Evolutionary conservation across 2,797 vertebrate genomes (phyloP), one percentile per base, ranked within the genome.

Genomic region (Hydrolagus colliei): DNA sequence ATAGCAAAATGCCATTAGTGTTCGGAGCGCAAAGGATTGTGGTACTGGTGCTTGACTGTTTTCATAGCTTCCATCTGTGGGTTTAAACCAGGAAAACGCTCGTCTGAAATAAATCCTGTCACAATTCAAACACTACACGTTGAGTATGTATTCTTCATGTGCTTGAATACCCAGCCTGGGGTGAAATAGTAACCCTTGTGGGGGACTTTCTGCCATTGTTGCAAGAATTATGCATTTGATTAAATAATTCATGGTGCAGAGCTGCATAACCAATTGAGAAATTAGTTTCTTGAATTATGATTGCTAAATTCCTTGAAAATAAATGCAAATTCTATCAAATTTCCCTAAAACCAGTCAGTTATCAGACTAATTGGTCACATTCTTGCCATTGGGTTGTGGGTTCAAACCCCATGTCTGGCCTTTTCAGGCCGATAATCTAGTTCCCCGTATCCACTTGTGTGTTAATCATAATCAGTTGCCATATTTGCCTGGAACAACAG

Each of bases 81-180:
- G 32, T 35, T 84, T 84, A 84, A 52, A 84, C 79, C 79, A 84
- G 79, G 79, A 84, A 82, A 84, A 14, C 79, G 52, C 32, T 84
- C 35, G 79, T 84, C 79, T 84, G 79, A 84, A 84, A 65, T 84
- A 84, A 84, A 84, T 84, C 65, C 79, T 84, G 79, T 18, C 71
- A 68, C 65, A 71, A 84, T 14, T 84, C 35, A 68, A 82, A 82
- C 35, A 41, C 27, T 16, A 63, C 68, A 5, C 63, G 68, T 84
- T 84, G 32, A 35, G 22, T 71, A 18, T 35, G 41, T n/a, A 77
- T 59, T n/a, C 41, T 61, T 18, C 14, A 61, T 7, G 75, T 18
- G 61, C 41, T 65, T 84, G 16, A 67, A 84, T 35, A 52, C 3
- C 16, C 32, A 71, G 65, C 65, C 35, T 65, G 67, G 63, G 14